A percentile compares a stretch with the other conserved stretches of the same genome.
Evolutionary conservation across 92 coral and sea anemone genomes (phyloP).

Genomic region (Bergia puertoricense): DNA sequence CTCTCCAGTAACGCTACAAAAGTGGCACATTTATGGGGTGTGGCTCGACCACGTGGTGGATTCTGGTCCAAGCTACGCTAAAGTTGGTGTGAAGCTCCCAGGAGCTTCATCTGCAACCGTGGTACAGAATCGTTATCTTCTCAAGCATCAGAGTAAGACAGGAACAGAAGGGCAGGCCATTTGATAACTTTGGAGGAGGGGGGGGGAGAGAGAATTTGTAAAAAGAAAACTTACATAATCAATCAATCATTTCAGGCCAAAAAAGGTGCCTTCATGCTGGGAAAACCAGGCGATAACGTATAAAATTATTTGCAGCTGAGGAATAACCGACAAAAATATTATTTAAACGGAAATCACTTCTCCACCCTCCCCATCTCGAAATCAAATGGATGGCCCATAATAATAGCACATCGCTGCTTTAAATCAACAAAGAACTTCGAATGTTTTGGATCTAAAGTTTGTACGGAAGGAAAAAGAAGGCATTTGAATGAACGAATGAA

Average conservation of each 20-base stretch:
- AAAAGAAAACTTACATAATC: background rate
- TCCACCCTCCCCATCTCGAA: background rate
- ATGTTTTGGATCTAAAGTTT: too few relatives aligned
- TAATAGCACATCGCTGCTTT: too few relatives aligned
- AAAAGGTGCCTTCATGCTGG: too few relatives aligned
- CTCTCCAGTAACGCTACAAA: background rate
- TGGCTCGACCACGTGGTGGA: constrained; percentile 3
- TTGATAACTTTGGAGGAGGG: background rate
- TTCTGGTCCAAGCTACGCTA: background rate
- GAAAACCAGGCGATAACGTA: too few relatives aligned
- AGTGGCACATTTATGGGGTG: constrained; percentile 19
- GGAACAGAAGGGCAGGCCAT: background rate
- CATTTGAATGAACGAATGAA: too few relatives aligned
- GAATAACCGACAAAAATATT: too few relatives aligned
- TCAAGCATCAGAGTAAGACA: constrained; percentile 12
- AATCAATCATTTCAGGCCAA: too few relatives aligned
- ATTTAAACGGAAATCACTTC: too few relatives aligned
- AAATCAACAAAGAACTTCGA: too few relatives aligned
- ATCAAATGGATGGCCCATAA: too few relatives aligned
- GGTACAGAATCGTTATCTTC: constrained; percentile 2
- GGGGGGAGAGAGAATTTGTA: background rate
- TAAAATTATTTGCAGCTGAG: too few relatives aligned
- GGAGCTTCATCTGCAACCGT: background rate
- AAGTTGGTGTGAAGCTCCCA: constrained; percentile 23
- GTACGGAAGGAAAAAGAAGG: too few relatives aligned